A percentile compares a stretch with the other conserved stretches of the same genome.
phyloP scores from a whole-genome alignment of 2,113 vertebrate species.

The Rhynchomys soricoides region DNA sequence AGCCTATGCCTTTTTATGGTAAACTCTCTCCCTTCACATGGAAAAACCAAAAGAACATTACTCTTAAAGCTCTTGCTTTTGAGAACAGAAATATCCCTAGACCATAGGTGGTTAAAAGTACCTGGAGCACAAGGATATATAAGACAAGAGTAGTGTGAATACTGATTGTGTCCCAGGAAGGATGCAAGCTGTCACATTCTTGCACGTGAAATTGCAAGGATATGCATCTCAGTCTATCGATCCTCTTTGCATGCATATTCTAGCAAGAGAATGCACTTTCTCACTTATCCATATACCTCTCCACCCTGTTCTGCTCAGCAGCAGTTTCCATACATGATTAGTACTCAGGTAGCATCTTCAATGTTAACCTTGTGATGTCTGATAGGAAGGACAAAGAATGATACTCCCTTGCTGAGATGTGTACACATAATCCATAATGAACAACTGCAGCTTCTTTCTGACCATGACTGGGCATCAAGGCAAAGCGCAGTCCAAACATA shows the following conservation, averaged over 20 bases:
- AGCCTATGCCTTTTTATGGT: background rate
- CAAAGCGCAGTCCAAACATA: background rate
- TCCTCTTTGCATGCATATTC: background rate
- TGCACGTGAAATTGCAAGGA: background rate
- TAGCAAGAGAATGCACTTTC: background rate
- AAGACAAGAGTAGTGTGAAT: background rate
- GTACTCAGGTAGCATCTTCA: slow-evolving; percentile 54
- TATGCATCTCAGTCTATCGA: background rate
- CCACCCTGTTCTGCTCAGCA: background rate
- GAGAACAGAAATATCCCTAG: background rate
- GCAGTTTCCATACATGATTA: slow-evolving; percentile 66
- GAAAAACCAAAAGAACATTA: background rate
- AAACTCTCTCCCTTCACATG: background rate
- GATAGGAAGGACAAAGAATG: slow-evolving; percentile 74
- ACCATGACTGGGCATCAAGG: slow-evolving; percentile 1
- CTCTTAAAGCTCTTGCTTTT: background rate
- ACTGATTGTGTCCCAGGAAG: slow-evolving; percentile 30
- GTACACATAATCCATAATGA: slow-evolving; percentile 65
- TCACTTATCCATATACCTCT: background rate
- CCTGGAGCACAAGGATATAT: background rate
- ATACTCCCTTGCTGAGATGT: slow-evolving; percentile 20
- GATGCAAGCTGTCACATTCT: background rate
- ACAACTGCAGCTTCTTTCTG: background rate
- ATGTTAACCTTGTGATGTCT: slow-evolving; percentile 74
- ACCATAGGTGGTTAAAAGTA: background rate